These are phyloP conservation scores for Zootoca vivipara DNA, from an alignment of 2,113 vertebrate species.

Conservation along the genomic window DNA sequence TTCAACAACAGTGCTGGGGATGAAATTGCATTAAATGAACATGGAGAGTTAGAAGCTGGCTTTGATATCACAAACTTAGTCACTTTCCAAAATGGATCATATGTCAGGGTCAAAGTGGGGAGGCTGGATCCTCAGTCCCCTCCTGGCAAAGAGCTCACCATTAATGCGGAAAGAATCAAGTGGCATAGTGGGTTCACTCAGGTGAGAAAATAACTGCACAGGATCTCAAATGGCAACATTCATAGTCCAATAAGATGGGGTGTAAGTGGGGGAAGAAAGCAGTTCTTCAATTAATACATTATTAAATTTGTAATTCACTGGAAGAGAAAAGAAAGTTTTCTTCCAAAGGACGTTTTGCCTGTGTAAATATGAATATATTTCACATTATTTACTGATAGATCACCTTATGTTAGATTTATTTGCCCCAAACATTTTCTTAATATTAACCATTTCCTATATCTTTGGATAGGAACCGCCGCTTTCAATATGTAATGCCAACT, in stretches of 20 bases:
- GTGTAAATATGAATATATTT: no score
- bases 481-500: background rate
- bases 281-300: background rate
- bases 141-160: background rate
- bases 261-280: background rate
- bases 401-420: background rate
- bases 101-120: background rate
- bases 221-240: no score
- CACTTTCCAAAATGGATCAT: constrained; percentile 6
- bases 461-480: background rate
- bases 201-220: background rate
- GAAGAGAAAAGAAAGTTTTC: no score
- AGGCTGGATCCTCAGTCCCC: background rate
- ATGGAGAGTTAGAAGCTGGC: background rate
- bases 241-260: background rate
- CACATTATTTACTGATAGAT: background rate
- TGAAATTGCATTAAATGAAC: background rate
- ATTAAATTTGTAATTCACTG: background rate
- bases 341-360: background rate
- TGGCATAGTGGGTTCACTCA: background rate
- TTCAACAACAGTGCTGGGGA: constrained; percentile 18
- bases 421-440: background rate
- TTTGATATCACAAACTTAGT: constrained; percentile 11
- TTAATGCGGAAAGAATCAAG: background rate
- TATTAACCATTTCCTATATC: background rate